Evolutionary conservation across 64 coral and sea anemone species (phyloP), one percentile per base, ranked within the genome.

Genomic region (Catalaphyllia jardinei): DNA sequence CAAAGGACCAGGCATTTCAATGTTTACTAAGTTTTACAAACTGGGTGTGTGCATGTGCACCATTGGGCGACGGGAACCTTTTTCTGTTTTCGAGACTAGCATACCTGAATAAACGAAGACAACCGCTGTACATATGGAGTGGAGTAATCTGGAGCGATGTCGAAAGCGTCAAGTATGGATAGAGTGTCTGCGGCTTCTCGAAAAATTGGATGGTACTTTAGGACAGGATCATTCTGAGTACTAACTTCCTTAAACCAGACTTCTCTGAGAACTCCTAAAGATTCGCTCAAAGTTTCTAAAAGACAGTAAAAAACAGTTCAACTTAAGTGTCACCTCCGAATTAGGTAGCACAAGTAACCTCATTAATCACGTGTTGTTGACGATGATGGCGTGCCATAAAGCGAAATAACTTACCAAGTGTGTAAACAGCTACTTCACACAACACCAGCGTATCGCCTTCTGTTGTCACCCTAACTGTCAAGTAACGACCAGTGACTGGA

Each of bases 101-200:
- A 50, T 24, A 77, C 74, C 74, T 77, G 74, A 50, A 77, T 77
- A 51, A 50, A 77, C 10, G 74, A 51, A 22, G 74, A 77, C 74
- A 77, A 50, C 39, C 74, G 74, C 35, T 77, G 74, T n/a, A 16
- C 74, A 51, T 77, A 77, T 77, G 35, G 19, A 22, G 74, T 77
- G 1, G 74, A 77, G 52, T 50, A 38, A 22, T 77, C 22, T 11
- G 74, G 18, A 77, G 33, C 74, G 22, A 77, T 22, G 33, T 77
- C 16, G 49, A 77, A 77, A 77, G 18, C 39, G 17, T 50, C 6
- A 24, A 77, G 74, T 22, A 77, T 38, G 9, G 35, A 77, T 15
- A 77, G 39, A 4, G 74, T 77, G 74, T 77, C 12, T 24, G 74
- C 74, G 8, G 74, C 38, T 24, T 77, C 17, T 30, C 31, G 35